Evolutionary conservation across 2,797 vertebrate species (phyloP), one percentile per base, ranked within the genome.

Genomic region (Danio albolineatus): DNA sequence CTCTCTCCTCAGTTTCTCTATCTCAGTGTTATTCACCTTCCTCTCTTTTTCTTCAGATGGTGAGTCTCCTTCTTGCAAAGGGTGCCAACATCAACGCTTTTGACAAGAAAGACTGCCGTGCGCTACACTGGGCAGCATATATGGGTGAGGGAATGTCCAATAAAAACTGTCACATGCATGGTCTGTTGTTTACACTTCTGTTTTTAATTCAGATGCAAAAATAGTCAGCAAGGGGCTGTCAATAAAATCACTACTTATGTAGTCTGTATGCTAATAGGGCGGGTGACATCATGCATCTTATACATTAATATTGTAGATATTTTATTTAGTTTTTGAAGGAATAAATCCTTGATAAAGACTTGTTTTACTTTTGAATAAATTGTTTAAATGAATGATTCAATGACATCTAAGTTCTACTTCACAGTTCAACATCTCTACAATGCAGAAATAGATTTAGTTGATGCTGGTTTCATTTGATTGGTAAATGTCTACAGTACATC

Each of bases 71-170:
- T 60, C 92, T 99, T 79, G 91, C 94, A 10, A 99, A 97, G 92
- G 98, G 97, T 56, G 98, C 98, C 69, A 99, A 99, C 91, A 98
- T 99, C 91, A 99, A 99, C 19, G 97, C 98, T 53, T 98, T 98
- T 43, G 97, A 99, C 89, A 99, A 99, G 94, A 98, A 97, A 89
- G 98, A 99, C 76, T 94, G 96, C 81, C 95, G 97, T 14, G 96
- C 97, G 64, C 92, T 99, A 86, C 98, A 99, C 89, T 99, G 98
- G 98, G 98, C 97, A 1, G 96, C 97, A 0, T 98, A 96, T 85
- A 97, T 96, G 95, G 98, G 97, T 99, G 90, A 96, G 94, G n/a
- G 48, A 6, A 60, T 6, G 6, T 16, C 5, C 2, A 14, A 59
- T 53, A 10, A 78, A 17, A 28, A n/a, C 64, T 57, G 10, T 41